A percentile compares a stretch with the other conserved stretches of the same genome.
Conservation (phyloP, 2,797 vertebrate species). For the Rhincodon typus region DNA sequence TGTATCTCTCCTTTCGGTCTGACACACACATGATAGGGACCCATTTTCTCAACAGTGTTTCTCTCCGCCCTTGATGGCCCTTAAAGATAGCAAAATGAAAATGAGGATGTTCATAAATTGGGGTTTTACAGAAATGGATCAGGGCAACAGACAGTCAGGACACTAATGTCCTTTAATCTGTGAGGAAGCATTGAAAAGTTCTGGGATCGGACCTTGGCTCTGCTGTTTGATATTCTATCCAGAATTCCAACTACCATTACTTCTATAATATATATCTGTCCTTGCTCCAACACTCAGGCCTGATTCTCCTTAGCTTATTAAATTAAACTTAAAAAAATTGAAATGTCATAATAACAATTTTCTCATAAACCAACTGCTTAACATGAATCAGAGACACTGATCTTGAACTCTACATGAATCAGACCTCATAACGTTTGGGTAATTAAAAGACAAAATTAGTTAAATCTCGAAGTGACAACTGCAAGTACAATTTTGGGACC, state of each 20-base stretch:
- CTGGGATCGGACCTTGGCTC: not conserved
- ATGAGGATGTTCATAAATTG: not conserved
- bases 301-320: not conserved
- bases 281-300: not conserved
- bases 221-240: not conserved
- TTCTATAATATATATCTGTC: not conserved
- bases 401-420: not conserved
- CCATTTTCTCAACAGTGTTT: not conserved
- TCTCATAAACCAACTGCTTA: not conserved
- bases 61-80: not conserved
- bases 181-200: not conserved
- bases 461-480: constrained; percentile 78
- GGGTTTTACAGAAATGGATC: not conserved
- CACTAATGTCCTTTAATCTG: not conserved
- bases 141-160: not conserved
- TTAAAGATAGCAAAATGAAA: not conserved
- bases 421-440: constrained; percentile 48
- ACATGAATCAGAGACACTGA: not conserved
- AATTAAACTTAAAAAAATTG: not conserved
- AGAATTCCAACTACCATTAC: constrained; percentile 6
- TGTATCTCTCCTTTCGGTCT: not conserved
- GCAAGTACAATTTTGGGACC: constrained; percentile 56
- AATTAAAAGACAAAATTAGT: constrained; percentile 80
- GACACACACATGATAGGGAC: not conserved
- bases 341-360: not conserved